phyloP scores from a whole-genome alignment of 53 echinoderm and acorn worm species.

The Mesocentrotus franciscanus region DNA sequence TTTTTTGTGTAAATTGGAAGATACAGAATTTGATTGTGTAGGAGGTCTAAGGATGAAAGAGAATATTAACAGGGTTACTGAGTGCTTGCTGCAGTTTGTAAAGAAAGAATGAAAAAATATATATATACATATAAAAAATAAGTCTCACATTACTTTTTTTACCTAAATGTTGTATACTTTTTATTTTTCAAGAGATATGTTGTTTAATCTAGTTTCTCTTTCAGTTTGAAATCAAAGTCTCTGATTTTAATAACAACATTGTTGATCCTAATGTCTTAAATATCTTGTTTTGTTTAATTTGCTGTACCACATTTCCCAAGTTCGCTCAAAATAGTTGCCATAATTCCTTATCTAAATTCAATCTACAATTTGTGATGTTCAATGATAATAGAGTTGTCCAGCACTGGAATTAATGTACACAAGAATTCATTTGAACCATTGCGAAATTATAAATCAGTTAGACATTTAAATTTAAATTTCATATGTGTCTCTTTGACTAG shows the following conservation, averaged over 20 bases:
- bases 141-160: background rate
- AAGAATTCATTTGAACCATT: too few species aligned
- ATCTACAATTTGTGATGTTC: too few species aligned
- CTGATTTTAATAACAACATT: too few species aligned
- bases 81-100: slow-evolving; percentile 5
- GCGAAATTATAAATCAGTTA: too few species aligned
- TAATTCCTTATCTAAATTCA: too few species aligned
- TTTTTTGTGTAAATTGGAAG: background rate
- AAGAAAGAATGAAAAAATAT: background rate
- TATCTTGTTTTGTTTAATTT: too few species aligned
- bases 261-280: too few species aligned
- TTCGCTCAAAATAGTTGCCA: too few species aligned
- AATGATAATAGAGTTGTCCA: too few species aligned
- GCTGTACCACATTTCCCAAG: too few species aligned
- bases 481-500: background rate
- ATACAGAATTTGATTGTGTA: background rate
- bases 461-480: background rate
- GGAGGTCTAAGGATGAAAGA: background rate
- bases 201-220: background rate
- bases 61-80: background rate
- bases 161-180: background rate
- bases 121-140: background rate
- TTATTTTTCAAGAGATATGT: background rate
- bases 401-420: too few species aligned
- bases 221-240: too few species aligned